Base-by-base conservation (phyloP, 2,888 invertebrate species). In the Sesia bembeciformis region DNA sequence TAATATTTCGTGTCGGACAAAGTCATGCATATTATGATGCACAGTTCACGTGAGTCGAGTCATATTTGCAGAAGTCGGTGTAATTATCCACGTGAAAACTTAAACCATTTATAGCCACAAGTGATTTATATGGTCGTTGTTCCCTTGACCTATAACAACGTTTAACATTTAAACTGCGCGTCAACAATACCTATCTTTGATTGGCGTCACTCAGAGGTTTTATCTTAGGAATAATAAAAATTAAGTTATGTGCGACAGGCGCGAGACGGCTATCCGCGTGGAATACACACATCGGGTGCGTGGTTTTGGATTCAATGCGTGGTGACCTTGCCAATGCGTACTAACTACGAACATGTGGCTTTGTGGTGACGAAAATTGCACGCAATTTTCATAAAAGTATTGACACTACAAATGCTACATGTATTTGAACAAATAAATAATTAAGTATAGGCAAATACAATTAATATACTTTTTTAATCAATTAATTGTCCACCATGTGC, bases 121-220 rank as follows among this genome's bases (percentile, higher is more conserved):
- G 23, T 23, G 23, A 23, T 23, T 23, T 23, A 23, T 23, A 23
- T 2, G 23, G 23, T 49, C 49, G 8, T 5, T 62, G 64, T 76
- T 66, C 66, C 75, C 78, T 79, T 84, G 83, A 81, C 82, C 80
- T 72, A 75, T 77, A 72, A 73, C 70, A 63, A 69, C 65, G 76
- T 65, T 60, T 60, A 54, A 56, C 58, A 54, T 54, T 57, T 58
- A 56, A 65, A 75, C 70, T 81, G 74, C 82, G 83, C 78, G 81
- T 65, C 74, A 70, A 52, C 39, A 50, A 54, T 46, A 58, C 57
- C 53, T 59, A 43, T 53, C 38, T 52, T 54, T 57, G n/a, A n/a
- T n/a, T n/a, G 53, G 55, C 51, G 55, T 58, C 58, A 53, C 56
- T 58, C 57, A 59, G 57, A 52, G 53, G 56, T 60, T 61, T 62